Base-by-base conservation (phyloP, 2,797 vertebrate species). In the Pagetopsis macropterus region DNA sequence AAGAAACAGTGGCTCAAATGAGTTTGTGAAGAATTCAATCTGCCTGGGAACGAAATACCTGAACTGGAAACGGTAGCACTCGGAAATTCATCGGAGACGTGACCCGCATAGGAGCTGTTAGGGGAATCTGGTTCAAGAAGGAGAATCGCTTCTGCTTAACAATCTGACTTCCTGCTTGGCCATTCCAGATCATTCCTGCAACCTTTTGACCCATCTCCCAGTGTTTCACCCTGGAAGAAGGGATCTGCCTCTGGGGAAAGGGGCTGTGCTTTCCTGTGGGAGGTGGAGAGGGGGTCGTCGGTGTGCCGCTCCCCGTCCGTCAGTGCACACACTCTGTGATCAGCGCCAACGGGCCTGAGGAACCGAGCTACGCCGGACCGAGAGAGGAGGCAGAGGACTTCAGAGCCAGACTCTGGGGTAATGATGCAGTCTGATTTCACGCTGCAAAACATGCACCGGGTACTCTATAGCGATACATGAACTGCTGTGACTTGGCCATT, bases 361-460 rank as follows among this genome's bases (percentile, higher is more conserved):
- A 88, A 89, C 72, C 60, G 44, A 87, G 87, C 83, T 79, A 80
- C 87, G 81, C 80, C 64, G 83, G 76, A 91, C 71, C 41, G 73
- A 87, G 89, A 89, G 93, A 91, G 92, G 94, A 93, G 94, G 95
- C 94, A 91, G 94, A 95, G 96, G 96, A 97, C 95, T 96, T 92
- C 96, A 96, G 96, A 96, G 96, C 95, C 94, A 88, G 90, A 95
- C 96, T 98, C 96, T 96, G 95, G 94, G 96, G 96, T 97, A 94
- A 94, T 90, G 57, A 83, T 37, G 17, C 65, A 19, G 37, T 65
- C 82, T 63, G 23, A 65, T 41, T 54, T 74, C 33, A 48, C 55
- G 4, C 56, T 7, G 6, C 70, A 57, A 37, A n/a, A 65, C 51
- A 15, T 17, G 9, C 40, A 76, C 40, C 21, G 16, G 65, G 19